phyloP scores from a whole-genome alignment of 2,888 invertebrate species.

The Lysandra bellargus region DNA sequence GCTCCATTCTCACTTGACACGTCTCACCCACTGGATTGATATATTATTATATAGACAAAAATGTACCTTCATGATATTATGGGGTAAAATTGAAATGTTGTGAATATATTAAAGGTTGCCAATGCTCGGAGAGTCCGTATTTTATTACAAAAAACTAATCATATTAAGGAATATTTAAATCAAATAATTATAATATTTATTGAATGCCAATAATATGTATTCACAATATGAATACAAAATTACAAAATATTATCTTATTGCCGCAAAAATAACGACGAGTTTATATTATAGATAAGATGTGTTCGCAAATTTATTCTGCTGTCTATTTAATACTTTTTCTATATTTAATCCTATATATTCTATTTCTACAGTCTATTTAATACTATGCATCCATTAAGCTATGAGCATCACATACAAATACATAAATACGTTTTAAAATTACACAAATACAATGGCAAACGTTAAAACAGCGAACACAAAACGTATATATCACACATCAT shows the following conservation, averaged over 20 bases:
- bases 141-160: not conserved
- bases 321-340: too few species aligned
- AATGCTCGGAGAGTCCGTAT: not conserved
- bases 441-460: not conserved
- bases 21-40: constrained; percentile 42
- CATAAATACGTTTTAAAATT: not conserved
- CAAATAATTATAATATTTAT: too few species aligned
- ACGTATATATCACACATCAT: constrained; percentile 8
- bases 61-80: constrained; percentile 26
- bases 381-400: not conserved
- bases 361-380: too few species aligned
- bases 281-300: too few species aligned
- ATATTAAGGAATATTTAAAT: too few species aligned
- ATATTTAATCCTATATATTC: too few species aligned
- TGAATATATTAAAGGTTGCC: not conserved
- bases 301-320: too few species aligned
- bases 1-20: constrained; percentile 39
- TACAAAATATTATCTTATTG: too few species aligned
- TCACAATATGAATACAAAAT: too few species aligned
- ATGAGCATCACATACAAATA: not conserved
- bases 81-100: constrained; percentile 12
- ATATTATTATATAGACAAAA: constrained; percentile 40
- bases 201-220: too few species aligned
- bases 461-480: constrained; percentile 3
- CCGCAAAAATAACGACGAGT: too few species aligned